Evolutionary conservation across 1,140 invertebrate genomes (phyloP).

Genomic region (Araneus ventricosus): DNA sequence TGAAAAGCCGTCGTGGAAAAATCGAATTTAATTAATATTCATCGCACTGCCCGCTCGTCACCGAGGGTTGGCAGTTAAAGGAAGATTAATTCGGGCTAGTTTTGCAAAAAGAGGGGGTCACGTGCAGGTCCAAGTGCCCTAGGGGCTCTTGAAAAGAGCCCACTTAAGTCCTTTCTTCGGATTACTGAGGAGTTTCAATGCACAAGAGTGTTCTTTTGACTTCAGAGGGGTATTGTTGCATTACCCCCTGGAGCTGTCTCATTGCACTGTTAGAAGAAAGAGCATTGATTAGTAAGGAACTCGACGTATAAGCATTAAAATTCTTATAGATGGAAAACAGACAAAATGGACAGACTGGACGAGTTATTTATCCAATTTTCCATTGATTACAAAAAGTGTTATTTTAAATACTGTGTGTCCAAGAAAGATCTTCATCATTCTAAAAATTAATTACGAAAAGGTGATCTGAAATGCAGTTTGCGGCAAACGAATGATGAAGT

Average conservation of each 20-base stretch:
- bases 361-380: too few relatives aligned
- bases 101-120: neutral
- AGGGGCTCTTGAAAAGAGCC: neutral
- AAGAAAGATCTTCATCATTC: too few relatives aligned
- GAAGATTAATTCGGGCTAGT: neutral
- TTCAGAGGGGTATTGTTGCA: neutral
- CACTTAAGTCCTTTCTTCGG: constrained; percentile 13
- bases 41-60: neutral
- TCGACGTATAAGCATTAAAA: neutral
- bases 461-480: too few relatives aligned
- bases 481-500: too few relatives aligned
- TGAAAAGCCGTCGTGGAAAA: neutral
- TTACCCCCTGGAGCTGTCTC: neutral
- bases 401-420: too few relatives aligned
- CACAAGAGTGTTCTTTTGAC: neutral
- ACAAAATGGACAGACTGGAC: neutral
- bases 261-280: neutral
- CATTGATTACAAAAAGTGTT: too few relatives aligned
- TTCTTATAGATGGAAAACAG: neutral
- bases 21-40: constrained; percentile 13
- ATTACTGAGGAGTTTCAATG: neutral
- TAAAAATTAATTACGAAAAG: too few relatives aligned
- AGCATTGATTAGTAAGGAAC: neutral
- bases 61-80: neutral
- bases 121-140: neutral